Evolutionary conservation across 2,113 vertebrate species (phyloP).

Genomic region (Triplophysa dalaica): DNA sequence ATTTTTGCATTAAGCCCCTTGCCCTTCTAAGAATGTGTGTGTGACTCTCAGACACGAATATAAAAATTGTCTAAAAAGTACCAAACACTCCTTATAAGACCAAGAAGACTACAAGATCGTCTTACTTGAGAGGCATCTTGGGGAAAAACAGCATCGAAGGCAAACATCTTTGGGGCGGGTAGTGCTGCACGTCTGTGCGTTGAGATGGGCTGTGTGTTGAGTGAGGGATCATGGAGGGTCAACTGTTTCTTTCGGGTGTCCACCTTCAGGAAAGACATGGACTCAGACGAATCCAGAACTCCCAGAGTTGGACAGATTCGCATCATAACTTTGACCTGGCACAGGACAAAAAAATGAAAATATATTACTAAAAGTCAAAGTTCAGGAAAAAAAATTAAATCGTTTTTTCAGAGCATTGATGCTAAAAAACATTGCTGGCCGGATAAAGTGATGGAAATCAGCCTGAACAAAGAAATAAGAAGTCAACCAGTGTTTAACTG

Average conservation of each 20-base stretch:
- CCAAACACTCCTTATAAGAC: neutral
- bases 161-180: constrained; percentile 84
- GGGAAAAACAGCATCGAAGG: constrained; percentile 87
- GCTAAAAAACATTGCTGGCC: neutral
- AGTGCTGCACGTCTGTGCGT: constrained; percentile 71
- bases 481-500: neutral
- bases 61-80: constrained; percentile 44
- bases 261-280: constrained; percentile 85
- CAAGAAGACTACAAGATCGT: neutral
- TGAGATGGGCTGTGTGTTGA: constrained; percentile 52
- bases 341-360: neutral
- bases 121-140: constrained; percentile 90
- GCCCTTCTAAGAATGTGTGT: constrained; percentile 61
- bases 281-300: constrained; percentile 77
- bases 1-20: constrained; percentile 68
- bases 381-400: too few species aligned
- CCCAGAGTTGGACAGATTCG: constrained; percentile 83
- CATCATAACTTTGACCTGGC: constrained; percentile 92
- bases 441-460: neutral
- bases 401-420: neutral
- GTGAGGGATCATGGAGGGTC: constrained; percentile 80
- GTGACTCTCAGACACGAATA: constrained; percentile 61
- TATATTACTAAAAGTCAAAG: neutral
- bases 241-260: constrained; percentile 89
- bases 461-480: neutral